Percentiles rank a stretch among this genome's conserved stretches.
These are phyloP conservation scores for Atta texana DNA, from an alignment of 1,140 invertebrate species.

Conservation along the genomic window DNA sequence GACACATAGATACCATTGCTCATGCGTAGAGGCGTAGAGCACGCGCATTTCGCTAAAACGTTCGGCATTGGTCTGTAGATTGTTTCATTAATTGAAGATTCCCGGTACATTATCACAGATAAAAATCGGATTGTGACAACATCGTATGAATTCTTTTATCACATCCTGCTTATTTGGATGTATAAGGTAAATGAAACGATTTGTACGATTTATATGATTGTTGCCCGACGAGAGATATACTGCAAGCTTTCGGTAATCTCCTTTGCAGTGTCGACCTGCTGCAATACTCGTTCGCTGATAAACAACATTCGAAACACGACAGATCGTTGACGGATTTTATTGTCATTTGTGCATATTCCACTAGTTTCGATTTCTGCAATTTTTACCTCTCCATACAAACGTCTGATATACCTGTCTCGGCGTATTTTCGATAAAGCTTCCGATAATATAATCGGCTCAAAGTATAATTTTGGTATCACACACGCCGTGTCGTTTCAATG, in stretches of 20 bases:
- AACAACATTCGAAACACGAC: not conserved
- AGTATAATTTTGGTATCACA: not conserved
- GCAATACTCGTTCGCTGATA: not conserved
- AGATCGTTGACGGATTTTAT: not conserved
- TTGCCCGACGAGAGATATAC: not conserved
- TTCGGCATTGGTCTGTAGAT: constrained; percentile 11
- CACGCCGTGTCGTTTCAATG: not conserved
- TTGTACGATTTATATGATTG: not conserved
- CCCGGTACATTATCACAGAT: not conserved
- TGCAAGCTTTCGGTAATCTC: constrained; percentile 2
- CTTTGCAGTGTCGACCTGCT: not conserved
- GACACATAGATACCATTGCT: constrained; percentile 64
- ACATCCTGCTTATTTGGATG: not conserved
- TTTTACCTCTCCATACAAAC: not conserved
- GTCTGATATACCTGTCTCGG: not conserved
- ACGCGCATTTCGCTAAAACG: constrained; percentile 52
- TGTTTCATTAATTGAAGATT: not conserved
- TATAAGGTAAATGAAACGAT: not conserved
- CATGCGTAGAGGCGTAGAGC: constrained; percentile 70
- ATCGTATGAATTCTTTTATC: not conserved
- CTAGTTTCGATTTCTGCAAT: constrained; percentile 17
- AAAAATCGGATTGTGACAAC: constrained; percentile 6
- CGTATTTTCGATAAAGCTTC: not conserved
- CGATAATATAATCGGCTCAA: not conserved
- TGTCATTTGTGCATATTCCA: not conserved